These are phyloP conservation scores for Tetrax tetrax DNA, from an alignment of 2,113 vertebrate species.

Conservation along the genomic window DNA sequence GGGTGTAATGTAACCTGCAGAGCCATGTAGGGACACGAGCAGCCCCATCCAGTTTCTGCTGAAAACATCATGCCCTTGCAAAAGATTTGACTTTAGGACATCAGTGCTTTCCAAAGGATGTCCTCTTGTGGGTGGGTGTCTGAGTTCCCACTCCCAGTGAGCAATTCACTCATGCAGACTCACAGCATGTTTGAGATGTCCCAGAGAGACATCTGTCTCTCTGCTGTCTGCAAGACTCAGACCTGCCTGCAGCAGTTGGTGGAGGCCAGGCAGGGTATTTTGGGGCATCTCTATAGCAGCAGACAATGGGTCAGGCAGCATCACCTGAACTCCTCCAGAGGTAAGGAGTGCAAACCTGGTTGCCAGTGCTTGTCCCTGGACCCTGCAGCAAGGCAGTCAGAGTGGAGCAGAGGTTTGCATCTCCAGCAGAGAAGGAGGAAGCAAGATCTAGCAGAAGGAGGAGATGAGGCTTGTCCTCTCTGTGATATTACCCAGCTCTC, in stretches of 20 bases:
- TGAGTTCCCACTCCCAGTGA: background rate
- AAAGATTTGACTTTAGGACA: background rate
- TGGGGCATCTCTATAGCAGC: background rate
- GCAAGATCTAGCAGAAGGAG: background rate
- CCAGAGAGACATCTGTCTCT: background rate
- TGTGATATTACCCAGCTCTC: background rate
- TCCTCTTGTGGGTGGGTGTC: background rate
- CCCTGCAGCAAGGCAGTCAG: background rate
- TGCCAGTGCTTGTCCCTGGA: background rate
- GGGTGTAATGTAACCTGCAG: background rate
- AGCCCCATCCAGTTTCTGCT: background rate
- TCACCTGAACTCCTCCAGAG: background rate
- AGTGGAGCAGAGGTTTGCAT: background rate
- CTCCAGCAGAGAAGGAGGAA: background rate
- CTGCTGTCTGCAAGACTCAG: fast-evolving
- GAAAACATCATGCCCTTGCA: background rate
- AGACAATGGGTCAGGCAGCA: background rate
- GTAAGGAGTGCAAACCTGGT: background rate
- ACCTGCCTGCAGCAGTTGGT: background rate
- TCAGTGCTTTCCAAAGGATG: background rate
- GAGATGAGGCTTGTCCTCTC: background rate
- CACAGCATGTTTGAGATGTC: background rate
- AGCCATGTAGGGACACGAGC: background rate
- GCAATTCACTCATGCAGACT: background rate
- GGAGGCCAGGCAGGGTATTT: background rate